These are phyloP conservation scores for Montipora capricornis DNA, from an alignment of 64 coral and sea anemone species.

Conservation along the genomic window DNA sequence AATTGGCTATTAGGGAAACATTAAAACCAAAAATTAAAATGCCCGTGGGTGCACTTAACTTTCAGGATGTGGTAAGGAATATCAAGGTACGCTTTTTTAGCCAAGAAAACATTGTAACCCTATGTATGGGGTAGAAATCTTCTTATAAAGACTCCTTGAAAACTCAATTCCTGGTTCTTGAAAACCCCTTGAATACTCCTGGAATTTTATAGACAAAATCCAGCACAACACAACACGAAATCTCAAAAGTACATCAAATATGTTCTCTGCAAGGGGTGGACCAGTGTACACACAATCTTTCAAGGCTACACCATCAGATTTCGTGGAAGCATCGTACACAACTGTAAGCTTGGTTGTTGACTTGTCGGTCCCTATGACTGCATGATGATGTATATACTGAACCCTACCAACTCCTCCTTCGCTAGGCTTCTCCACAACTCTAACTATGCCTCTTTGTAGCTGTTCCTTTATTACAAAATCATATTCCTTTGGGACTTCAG, in stretches of 20 bases:
- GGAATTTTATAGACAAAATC: too few species aligned
- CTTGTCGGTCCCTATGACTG: conserved; percentile 49
- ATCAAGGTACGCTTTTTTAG: too few species aligned
- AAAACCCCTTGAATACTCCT: too few species aligned
- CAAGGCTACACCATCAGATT: conserved; percentile 3
- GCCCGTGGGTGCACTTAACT: too few species aligned
- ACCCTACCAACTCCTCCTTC: conserved; percentile 18
- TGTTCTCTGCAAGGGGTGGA: conserved; percentile 38
- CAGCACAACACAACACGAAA: background rate
- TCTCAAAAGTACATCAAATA: conserved; percentile 66
- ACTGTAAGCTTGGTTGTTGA: conserved; percentile 62
- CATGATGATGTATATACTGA: conserved; percentile 58
- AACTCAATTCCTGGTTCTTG: too few species aligned
- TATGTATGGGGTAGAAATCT: too few species aligned
- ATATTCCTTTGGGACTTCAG: conserved; percentile 54
- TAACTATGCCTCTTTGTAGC: conserved; percentile 34
- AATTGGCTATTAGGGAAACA: too few species aligned
- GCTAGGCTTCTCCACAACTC: conserved; percentile 9
- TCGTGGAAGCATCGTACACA: conserved; percentile 59
- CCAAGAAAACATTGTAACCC: too few species aligned
- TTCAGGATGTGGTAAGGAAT: too few species aligned
- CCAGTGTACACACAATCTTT: conserved; percentile 57
- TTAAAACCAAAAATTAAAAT: too few species aligned
- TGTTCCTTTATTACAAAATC: conserved; percentile 49
- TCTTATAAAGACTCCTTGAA: too few species aligned